Conservation (phyloP, 2,888 invertebrate species). For the Ephialtes manifestator region DNA sequence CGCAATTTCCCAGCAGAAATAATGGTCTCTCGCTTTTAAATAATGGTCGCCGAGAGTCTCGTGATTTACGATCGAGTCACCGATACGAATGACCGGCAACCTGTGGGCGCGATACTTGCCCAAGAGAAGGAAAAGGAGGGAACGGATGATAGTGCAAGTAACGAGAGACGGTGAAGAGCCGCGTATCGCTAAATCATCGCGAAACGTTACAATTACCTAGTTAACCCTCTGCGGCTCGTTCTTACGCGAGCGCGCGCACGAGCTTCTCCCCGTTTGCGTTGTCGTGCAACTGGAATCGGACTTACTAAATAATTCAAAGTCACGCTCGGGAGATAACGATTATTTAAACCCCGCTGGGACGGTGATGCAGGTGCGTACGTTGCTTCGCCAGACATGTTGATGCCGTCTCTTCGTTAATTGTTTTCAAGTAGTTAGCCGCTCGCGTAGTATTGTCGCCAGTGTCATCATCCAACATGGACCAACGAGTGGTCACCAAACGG, state of each 20-base stretch:
- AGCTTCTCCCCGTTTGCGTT: neutral
- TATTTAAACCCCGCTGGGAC: constrained; percentile 45
- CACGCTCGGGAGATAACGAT: constrained; percentile 56
- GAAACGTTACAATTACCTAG: constrained; percentile 67
- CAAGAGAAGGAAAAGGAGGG: constrained; percentile 27
- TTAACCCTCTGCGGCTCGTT: constrained; percentile 33
- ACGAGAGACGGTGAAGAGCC: constrained; percentile 30
- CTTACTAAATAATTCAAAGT: constrained; percentile 57
- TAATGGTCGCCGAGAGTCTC: constrained; percentile 61
- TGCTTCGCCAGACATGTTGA: neutral
- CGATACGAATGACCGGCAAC: constrained; percentile 66
- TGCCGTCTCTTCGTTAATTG: constrained; percentile 43
- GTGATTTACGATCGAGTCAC: constrained; percentile 64
- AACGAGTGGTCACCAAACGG: constrained; percentile 19
- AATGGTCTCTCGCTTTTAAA: constrained; percentile 47
- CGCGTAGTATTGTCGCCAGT: constrained; percentile 13
- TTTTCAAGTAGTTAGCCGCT: constrained; percentile 9
- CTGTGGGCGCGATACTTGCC: constrained; percentile 44
- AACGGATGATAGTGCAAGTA: neutral
- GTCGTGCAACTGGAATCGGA: constrained; percentile 31
- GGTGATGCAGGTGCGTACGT: constrained; percentile 41
- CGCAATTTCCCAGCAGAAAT: constrained; percentile 62
- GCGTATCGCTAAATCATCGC: constrained; percentile 64
- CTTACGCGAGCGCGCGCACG: constrained; percentile 8
- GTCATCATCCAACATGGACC: constrained; percentile 5